Base-by-base conservation (phyloP, 2,797 vertebrate species). In the Valencia hispanica region DNA sequence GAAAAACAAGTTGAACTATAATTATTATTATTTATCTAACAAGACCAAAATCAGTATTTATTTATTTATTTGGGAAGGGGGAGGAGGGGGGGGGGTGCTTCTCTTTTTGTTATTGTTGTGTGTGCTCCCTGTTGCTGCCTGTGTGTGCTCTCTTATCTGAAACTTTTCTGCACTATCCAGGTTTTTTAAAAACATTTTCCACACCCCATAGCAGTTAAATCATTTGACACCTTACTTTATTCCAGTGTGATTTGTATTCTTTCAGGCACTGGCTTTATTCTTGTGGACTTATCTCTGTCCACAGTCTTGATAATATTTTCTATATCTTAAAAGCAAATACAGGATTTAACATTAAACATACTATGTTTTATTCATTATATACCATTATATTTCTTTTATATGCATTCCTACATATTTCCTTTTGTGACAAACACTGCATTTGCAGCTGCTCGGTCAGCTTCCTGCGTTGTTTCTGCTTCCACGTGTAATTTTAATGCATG, bases 401-500 rank as follows among this genome's bases (percentile, higher is more conserved):
- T 36, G 25, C 22, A 66, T 32, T 14, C 18, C 47, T 70, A 70
- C 27, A 20, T 8, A 59, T 65, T 6, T 1, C 4, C 15, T 65
- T 53, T 4, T 53, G 39, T 25, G 36, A 66, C 47, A 61, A 61
- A 39, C 45, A 66, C 34, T 65, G 32, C 3, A 11, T 18, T n/a
- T 1, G 1, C 63, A 75, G 70, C 79, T 73, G 63, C 34, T n/a
- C 51, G 32, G 59, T 41, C 57, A 61, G 36, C 43, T 66, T 70
- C 12, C 53, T 70, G 39, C 45, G 79, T 53, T 69, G 48, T 63
- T 80, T 82, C 77, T 18, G 34, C 48, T 53, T 27, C n/a, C 5
- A 78, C 73, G 53, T 39, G 65, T n/a, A 73, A 81, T 61, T 50
- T 84, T 39, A 86, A n/a, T 53, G n/a, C n/a, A n/a, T n/a, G 22